These are phyloP conservation scores for Ectemnius continuus DNA, from an alignment of 2,888 invertebrate genomes.

Conservation along the genomic window DNA sequence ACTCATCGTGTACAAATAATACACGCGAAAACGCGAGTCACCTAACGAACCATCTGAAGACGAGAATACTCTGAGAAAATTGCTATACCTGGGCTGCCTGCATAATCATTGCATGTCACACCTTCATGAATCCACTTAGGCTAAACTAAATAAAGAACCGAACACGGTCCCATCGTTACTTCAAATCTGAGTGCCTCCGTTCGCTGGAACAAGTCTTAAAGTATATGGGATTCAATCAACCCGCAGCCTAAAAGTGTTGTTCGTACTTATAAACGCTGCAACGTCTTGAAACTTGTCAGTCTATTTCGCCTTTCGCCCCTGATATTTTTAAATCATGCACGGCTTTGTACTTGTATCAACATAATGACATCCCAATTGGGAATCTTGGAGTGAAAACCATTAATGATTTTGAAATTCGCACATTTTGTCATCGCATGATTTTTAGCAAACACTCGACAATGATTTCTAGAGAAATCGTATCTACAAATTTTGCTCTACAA, in stretches of 20 bases:
- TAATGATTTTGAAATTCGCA: conserved; percentile 24
- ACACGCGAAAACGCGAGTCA: conserved; percentile 20
- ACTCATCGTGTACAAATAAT: conserved; percentile 37
- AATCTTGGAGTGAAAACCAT: conserved; percentile 23
- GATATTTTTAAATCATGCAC: conserved; percentile 30
- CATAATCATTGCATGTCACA: conserved; percentile 35
- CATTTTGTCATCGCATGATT: conserved; percentile 32
- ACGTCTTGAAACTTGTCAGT: conserved; percentile 38
- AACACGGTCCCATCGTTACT: conserved; percentile 34
- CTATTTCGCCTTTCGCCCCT: conserved; percentile 31
- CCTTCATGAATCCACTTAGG: conserved; percentile 31
- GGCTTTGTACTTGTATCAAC: conserved; percentile 52
- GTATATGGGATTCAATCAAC: conserved; percentile 45
- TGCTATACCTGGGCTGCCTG: conserved; percentile 9
- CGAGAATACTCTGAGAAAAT: conserved; percentile 22
- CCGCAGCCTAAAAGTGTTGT: conserved; percentile 50
- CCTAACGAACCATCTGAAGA: conserved; percentile 19
- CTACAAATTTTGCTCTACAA: conserved; percentile 55
- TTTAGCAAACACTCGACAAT: conserved; percentile 28
- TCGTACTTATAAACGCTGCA: conserved; percentile 55
- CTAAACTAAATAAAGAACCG: conserved; percentile 52
- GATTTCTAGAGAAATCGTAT: conserved; percentile 40
- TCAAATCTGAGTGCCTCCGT: conserved; percentile 40
- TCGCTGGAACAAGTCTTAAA: conserved; percentile 40
- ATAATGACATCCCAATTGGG: conserved; percentile 32